Evolutionary conservation across 1,140 invertebrate genomes (phyloP).

Genomic region (Polypedilum vanderplanki): DNA sequence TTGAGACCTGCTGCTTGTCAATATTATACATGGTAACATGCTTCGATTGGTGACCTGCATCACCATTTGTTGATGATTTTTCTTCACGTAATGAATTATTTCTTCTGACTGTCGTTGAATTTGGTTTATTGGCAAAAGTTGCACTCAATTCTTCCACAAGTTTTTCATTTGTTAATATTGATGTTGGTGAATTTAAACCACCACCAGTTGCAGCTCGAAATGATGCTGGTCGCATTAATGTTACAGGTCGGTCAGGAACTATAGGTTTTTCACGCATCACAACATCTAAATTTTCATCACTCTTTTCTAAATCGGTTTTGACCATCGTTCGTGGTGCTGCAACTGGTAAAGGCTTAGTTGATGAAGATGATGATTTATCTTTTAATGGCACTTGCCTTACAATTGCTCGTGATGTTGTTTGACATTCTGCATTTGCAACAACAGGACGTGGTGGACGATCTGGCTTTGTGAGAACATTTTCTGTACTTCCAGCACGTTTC

Average conservation of each 20-base stretch:
- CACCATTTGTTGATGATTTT: not conserved
- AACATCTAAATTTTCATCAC: conserved; percentile 32
- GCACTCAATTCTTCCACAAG: not conserved
- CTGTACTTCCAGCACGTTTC: conserved; percentile 38
- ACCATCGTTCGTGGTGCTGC: conserved; percentile 49
- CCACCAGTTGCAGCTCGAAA: conserved; percentile 43
- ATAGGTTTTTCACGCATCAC: conserved; percentile 52
- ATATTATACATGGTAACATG: conserved; percentile 60
- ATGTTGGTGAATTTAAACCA: not conserved
- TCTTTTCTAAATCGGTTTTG: conserved; percentile 40
- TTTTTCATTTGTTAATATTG: conserved; percentile 31
- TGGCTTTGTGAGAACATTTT: conserved; percentile 42
- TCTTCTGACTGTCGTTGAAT: not conserved
- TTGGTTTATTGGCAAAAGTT: not conserved
- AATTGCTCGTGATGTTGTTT: conserved; percentile 39
- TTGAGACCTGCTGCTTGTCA: conserved; percentile 62
- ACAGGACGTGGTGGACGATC: conserved; percentile 53
- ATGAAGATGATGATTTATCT: not conserved
- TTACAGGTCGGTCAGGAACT: conserved; percentile 63
- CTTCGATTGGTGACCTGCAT: conserved; percentile 50
- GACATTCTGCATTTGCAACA: conserved; percentile 44
- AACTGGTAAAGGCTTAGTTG: conserved; percentile 46
- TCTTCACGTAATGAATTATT: conserved; percentile 18
- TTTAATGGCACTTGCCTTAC: conserved; percentile 29
- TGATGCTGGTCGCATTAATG: conserved; percentile 52